A percentile compares a stretch with the other conserved stretches of the same genome.
phyloP scores from a whole-genome alignment of 2,113 vertebrate species.

The Eretmochelys imbricata region DNA sequence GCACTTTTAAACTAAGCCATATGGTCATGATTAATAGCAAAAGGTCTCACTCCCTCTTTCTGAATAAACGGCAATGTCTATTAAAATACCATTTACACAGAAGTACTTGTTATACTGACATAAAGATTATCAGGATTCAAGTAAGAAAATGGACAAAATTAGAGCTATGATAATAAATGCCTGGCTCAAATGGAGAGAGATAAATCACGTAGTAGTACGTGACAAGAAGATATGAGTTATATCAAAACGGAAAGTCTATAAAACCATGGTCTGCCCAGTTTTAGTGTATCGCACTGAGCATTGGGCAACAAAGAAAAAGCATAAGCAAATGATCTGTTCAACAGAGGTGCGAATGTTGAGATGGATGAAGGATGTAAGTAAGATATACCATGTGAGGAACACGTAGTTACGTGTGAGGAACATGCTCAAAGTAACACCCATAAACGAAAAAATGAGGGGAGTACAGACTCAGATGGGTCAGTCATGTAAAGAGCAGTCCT shows the following conservation, averaged over 20 bases:
- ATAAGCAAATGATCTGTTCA: background rate
- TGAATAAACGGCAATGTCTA: slow-evolving; percentile 14
- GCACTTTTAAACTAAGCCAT: background rate
- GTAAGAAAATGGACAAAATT: background rate
- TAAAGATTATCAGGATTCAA: background rate
- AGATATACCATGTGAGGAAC: background rate
- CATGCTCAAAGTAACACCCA: background rate
- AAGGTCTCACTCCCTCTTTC: background rate
- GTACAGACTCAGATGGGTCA: background rate
- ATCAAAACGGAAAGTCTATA: background rate
- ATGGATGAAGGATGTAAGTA: background rate
- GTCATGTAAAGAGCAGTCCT: background rate
- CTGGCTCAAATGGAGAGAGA: background rate
- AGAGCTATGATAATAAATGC: background rate
- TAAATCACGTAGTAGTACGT: background rate
- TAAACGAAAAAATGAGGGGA: background rate
- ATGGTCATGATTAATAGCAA: background rate
- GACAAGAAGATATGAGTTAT: background rate
- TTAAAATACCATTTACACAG: background rate
- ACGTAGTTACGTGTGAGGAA: background rate
- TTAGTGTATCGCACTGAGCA: background rate
- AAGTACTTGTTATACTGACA: background rate
- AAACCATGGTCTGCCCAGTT: background rate
- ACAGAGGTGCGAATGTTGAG: background rate
- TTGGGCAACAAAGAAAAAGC: background rate